A percentile compares a stretch with the other conserved stretches of the same genome.
These are phyloP conservation scores for Willowsia nigromaculata DNA, from an alignment of 2,888 invertebrate genomes.

Conservation along the genomic window DNA sequence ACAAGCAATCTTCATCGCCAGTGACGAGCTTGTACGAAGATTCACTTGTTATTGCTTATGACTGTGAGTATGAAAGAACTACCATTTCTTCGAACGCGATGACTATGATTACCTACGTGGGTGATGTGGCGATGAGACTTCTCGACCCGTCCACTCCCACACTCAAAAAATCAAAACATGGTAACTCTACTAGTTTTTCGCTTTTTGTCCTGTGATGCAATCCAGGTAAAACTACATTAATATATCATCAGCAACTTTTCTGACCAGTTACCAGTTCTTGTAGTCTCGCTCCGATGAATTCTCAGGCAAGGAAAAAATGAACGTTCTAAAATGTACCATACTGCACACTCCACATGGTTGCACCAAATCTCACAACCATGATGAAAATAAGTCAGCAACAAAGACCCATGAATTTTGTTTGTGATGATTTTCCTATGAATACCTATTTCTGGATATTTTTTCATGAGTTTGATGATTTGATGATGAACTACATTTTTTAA, in stretches of 20 bases:
- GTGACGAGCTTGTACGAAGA: conserved; percentile 38
- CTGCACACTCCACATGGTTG: background rate
- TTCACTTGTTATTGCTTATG: background rate
- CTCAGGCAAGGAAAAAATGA: conserved; percentile 7
- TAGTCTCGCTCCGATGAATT: background rate
- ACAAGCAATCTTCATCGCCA: conserved; percentile 40
- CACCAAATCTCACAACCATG: background rate
- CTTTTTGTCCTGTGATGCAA: conserved; percentile 40
- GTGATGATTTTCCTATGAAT: background rate
- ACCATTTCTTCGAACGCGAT: background rate
- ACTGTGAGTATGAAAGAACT: too few species aligned
- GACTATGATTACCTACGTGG: background rate
- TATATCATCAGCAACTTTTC: background rate
- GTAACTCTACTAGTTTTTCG: background rate
- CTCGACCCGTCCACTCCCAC: conserved; percentile 22
- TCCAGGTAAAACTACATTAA: conserved; percentile 45
- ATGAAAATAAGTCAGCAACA: background rate
- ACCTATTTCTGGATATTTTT: conserved; percentile 29
- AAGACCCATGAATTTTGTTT: background rate
- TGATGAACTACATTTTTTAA: conserved; percentile 19
- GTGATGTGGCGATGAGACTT: conserved; percentile 12
- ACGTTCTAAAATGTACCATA: background rate
- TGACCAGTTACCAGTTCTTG: background rate
- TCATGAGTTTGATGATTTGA: background rate
- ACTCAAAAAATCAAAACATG: background rate